Evolutionary conservation across 2,797 vertebrate genomes (phyloP).

Genomic region (Schizopygopsis pylzovi): DNA sequence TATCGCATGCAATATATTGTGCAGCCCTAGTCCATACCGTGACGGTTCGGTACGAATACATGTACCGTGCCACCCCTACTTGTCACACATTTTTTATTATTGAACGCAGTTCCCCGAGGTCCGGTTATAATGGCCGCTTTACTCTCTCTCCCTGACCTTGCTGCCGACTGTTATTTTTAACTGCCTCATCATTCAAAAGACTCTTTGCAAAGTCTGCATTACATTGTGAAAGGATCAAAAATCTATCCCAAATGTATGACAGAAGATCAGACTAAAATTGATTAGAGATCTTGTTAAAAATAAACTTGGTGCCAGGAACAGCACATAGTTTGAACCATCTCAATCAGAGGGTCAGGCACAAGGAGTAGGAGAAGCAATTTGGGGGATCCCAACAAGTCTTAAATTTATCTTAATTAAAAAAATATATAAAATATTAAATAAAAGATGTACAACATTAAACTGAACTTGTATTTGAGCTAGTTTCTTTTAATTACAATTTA

Average conservation of each 20-base stretch:
- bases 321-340: background rate
- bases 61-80: too few relatives aligned
- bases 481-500: too few relatives aligned
- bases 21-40: too few relatives aligned
- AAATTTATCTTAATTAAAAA: background rate
- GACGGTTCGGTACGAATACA: too few relatives aligned
- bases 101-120: background rate
- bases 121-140: background rate
- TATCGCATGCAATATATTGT: too few relatives aligned
- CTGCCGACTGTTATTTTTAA: background rate
- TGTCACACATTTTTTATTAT: slow-evolving; percentile 1
- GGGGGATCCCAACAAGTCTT: too few relatives aligned
- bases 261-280: background rate
- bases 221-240: background rate
- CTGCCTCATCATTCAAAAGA: background rate
- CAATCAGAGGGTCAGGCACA: background rate
- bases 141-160: background rate
- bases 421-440: background rate
- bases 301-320: background rate
- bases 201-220: background rate
- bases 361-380: too few relatives aligned
- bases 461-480: background rate
- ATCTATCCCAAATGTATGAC: background rate
- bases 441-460: background rate
- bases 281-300: too few relatives aligned